Conservation (phyloP, 2,113 vertebrate species). For the Notothenia rossii region DNA sequence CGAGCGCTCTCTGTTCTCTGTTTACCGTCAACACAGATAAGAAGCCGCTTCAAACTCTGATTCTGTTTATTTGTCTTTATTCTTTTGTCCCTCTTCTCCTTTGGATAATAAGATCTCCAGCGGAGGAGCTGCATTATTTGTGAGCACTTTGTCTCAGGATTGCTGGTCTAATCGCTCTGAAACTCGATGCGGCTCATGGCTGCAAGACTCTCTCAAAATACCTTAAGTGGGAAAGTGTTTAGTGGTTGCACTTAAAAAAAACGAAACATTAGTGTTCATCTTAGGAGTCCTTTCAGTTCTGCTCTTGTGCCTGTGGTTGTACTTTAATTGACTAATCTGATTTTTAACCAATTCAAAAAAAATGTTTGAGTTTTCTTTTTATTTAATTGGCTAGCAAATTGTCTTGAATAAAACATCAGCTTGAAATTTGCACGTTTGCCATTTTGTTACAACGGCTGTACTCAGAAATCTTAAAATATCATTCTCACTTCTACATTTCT, state of each 20-base stretch:
- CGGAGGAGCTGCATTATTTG: conserved; percentile 6
- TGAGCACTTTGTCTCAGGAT: conserved; percentile 29
- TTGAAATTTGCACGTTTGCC: too few relatives aligned
- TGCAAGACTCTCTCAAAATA: neutral
- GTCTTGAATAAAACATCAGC: neutral
- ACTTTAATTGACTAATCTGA: neutral
- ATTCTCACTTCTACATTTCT: neutral
- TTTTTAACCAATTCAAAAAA: neutral
- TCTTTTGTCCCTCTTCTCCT: conserved; percentile 28
- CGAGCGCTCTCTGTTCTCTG: conserved; percentile 26
- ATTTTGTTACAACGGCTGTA: too few relatives aligned
- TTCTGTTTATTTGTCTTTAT: conserved; percentile 38
- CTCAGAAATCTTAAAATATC: neutral
- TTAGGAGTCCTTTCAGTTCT: neutral
- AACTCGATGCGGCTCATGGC: conserved; percentile 4
- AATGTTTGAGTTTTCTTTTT: neutral
- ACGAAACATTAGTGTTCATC: neutral
- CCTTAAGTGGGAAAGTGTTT: conserved; percentile 18
- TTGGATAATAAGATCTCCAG: conserved; percentile 26
- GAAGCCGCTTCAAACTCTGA: conserved; percentile 18
- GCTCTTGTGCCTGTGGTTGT: neutral
- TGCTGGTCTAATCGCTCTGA: conserved; percentile 35
- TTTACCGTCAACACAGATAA: conserved; percentile 57
- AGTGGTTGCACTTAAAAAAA: neutral
- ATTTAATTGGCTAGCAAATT: neutral